Evolutionary conservation across 2,888 invertebrate species (phyloP), one percentile per base, ranked within the genome.

Genomic region (Cabera pusaria): DNA sequence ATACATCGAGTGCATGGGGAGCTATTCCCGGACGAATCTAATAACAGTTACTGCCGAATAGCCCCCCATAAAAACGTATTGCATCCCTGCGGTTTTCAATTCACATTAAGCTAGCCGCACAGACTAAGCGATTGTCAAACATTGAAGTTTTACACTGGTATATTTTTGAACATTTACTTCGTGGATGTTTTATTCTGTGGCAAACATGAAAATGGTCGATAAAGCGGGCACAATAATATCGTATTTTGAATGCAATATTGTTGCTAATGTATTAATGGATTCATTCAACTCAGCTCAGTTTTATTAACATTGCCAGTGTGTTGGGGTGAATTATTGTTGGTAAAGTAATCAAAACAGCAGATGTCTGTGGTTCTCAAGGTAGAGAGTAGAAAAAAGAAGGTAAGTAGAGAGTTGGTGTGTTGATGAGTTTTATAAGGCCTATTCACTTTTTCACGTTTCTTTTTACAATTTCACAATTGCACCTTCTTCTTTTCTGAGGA

Each of bases 1-100:
- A 71, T 61, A 48, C 59, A 58, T 61, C 59, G 63, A 41, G 51
- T 45, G 18, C 58, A 59, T 16, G 23, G 46, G 41, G 50, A 56
- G 63, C 69, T 57, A 70, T 78, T 62, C 33, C 36, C 50, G 51
- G 68, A 66, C 71, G 62, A 67, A 72, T 66, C 72, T 66, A 74
- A 80, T 81, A 81, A 80, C 80, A 69, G 65, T 63, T 63, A 57
- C 39, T 35, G 59, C 59, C 61, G 68, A 72, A 74, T 66, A 60
- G 59, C 49, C 50, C 60, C n/a, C 71, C 81, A 66, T 83, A 81
- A 83, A 83, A 83, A 78, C 72, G 63, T 79, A 81, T 78, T 67
- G 77, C 74, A 51, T 59, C 56, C 51, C 57, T 64, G 72, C 62
- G 75, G 72, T 65, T 71, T 71, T 65, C 70, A 50, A 48, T 53